phyloP scores from a whole-genome alignment of 2,888 invertebrate genomes.

The Pammene aurita region DNA sequence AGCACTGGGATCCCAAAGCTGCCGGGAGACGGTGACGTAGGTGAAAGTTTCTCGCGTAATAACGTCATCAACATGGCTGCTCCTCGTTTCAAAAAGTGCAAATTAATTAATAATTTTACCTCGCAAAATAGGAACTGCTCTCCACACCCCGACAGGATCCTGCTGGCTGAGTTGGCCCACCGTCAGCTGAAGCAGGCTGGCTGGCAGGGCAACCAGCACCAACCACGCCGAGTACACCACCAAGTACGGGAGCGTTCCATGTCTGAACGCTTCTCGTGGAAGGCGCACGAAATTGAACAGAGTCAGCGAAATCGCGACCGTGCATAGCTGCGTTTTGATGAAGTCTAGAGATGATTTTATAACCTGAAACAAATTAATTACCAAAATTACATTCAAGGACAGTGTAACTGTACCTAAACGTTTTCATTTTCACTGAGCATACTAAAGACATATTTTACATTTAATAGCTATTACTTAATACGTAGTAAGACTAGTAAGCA shows the following conservation, averaged over 20 bases:
- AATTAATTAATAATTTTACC: conserved; percentile 66
- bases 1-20: too few species aligned
- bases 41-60: too few species aligned
- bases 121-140: conserved; percentile 86
- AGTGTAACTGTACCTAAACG: too few species aligned
- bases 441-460: too few species aligned
- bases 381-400: too few species aligned
- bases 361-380: conserved; percentile 59
- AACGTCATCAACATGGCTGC: too few species aligned
- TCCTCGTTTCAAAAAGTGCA: too few species aligned
- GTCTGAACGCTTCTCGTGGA: conserved; percentile 82
- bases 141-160: conserved; percentile 86
- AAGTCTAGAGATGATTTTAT: conserved; percentile 66
- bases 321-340: conserved; percentile 78
- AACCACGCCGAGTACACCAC: conserved; percentile 84
- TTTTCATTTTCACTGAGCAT: too few species aligned
- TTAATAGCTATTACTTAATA: too few species aligned
- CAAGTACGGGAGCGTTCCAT: conserved; percentile 85
- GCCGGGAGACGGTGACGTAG: too few species aligned
- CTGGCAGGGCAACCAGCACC: conserved; percentile 83
- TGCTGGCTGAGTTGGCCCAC: conserved; percentile 86
- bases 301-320: conserved; percentile 83
- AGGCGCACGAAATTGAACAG: conserved; percentile 85
- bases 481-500: too few species aligned
- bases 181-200: conserved; percentile 84